Conservation (phyloP, 2,797 vertebrate species). For the Caiman crocodilus region DNA sequence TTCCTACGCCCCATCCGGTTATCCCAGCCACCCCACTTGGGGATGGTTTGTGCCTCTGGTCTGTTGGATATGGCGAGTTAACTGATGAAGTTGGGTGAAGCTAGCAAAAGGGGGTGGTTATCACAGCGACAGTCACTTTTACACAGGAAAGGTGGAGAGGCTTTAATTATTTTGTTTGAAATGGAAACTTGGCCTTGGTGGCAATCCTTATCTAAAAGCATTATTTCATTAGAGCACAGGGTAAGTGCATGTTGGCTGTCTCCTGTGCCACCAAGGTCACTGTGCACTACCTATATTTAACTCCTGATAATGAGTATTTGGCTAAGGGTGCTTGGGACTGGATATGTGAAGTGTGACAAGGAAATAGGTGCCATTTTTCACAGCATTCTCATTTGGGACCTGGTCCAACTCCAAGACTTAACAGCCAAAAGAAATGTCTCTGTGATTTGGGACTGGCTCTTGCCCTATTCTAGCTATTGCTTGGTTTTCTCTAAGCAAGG, state of each 20-base stretch:
- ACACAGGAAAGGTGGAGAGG: not conserved
- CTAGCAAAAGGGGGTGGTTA: not conserved
- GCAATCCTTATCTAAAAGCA: not conserved
- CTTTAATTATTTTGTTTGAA: not conserved
- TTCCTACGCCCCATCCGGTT: not conserved
- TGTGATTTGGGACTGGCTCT: not conserved
- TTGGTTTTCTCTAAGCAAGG: not conserved
- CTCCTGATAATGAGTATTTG: not conserved
- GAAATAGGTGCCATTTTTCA: fast-evolving
- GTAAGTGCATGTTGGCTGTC: not conserved
- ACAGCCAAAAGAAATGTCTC: not conserved
- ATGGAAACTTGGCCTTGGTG: not conserved
- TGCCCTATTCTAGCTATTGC: not conserved
- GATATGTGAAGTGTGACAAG: not conserved
- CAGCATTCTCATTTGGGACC: not conserved
- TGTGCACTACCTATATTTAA: not conserved
- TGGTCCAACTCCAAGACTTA: not conserved
- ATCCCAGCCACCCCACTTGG: not conserved
- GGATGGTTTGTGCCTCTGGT: fast-evolving
- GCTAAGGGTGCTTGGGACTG: not conserved
- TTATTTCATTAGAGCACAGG: fast-evolving
- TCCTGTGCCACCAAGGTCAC: not conserved
- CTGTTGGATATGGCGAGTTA: not conserved
- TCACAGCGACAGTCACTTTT: not conserved
- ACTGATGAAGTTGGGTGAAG: not conserved